phyloP scores from a whole-genome alignment of 1,140 invertebrate genomes.

The Drosophila mauritiana region DNA sequence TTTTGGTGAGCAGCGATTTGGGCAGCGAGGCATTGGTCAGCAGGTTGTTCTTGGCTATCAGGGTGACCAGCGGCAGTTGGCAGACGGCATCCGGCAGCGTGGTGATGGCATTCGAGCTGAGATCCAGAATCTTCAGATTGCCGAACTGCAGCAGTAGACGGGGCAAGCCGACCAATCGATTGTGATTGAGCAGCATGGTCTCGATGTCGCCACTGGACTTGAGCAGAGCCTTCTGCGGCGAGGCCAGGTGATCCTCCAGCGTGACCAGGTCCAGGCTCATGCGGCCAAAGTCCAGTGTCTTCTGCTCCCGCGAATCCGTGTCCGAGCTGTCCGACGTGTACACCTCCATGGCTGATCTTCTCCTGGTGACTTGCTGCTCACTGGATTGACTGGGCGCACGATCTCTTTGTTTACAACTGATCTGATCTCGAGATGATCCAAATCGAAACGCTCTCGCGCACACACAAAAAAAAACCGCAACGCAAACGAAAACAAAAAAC shows the following conservation, averaged over 20 bases:
- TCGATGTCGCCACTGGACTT: slow-evolving; percentile 86
- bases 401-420: slow-evolving; percentile 32
- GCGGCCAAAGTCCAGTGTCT: slow-evolving; percentile 90
- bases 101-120: slow-evolving; percentile 94
- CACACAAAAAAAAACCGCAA: slow-evolving; percentile 12
- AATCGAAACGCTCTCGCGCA: slow-evolving; percentile 17
- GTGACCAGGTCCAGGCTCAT: slow-evolving; percentile 87
- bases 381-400: background rate
- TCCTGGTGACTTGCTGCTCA: background rate
- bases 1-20: slow-evolving; percentile 87
- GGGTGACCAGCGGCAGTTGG: slow-evolving; percentile 88
- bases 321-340: slow-evolving; percentile 93
- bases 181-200: slow-evolving; percentile 90
- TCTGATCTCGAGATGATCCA: slow-evolving; percentile 9
- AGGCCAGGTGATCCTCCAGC: slow-evolving; percentile 85
- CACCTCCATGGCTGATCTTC: slow-evolving; percentile 86
- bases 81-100: slow-evolving; percentile 90
- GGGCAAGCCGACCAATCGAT: slow-evolving; percentile 87
- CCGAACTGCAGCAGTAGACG: slow-evolving; percentile 87
- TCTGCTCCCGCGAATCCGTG: slow-evolving; percentile 88
- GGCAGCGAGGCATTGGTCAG: slow-evolving; percentile 93
- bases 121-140: slow-evolving; percentile 91
- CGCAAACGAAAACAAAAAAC: slow-evolving; percentile 34
- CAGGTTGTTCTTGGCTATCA: slow-evolving; percentile 95
- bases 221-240: slow-evolving; percentile 85